These are phyloP conservation scores for Rhingia campestris DNA, from an alignment of 2,888 invertebrate genomes.

Conservation along the genomic window DNA sequence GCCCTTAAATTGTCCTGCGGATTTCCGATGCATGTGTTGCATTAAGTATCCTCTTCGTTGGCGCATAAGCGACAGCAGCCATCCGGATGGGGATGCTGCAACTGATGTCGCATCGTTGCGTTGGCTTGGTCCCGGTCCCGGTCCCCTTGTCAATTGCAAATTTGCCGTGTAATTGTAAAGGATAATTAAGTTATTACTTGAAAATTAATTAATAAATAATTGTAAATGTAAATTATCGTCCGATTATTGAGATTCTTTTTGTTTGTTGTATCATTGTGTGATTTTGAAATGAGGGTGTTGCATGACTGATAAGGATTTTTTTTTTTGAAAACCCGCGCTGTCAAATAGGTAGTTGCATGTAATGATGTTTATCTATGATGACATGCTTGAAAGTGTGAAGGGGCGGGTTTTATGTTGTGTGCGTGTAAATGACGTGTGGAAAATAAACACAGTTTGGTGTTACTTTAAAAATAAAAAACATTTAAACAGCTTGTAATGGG, in stretches of 20 bases:
- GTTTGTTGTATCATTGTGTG: background rate
- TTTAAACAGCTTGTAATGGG: no score
- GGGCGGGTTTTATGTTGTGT: no score
- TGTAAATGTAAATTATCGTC: constrained; percentile 39
- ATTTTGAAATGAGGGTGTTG: background rate
- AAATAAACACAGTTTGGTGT: no score
- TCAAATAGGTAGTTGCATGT: no score
- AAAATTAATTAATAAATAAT: constrained; percentile 63
- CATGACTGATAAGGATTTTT: no score
- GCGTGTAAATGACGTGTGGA: no score
- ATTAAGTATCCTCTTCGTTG: constrained; percentile 33
- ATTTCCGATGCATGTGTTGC: constrained; percentile 57
- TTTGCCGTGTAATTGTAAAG: constrained; percentile 58
- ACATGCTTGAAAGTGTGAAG: no score
- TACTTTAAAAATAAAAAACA: no score
- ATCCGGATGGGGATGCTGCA: constrained; percentile 25
- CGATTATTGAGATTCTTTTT: constrained; percentile 3
- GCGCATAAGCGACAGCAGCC: background rate
- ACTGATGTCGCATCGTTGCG: constrained; percentile 37
- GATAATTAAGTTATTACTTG: constrained; percentile 68
- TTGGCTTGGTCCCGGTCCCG: no score
- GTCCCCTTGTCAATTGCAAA: constrained; percentile 46
- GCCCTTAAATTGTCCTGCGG: constrained; percentile 30
- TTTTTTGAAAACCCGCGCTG: no score
- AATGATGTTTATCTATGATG: no score